Base-by-base conservation (phyloP, 2,888 invertebrate genomes). In the Drosophila niveifrons region DNA sequence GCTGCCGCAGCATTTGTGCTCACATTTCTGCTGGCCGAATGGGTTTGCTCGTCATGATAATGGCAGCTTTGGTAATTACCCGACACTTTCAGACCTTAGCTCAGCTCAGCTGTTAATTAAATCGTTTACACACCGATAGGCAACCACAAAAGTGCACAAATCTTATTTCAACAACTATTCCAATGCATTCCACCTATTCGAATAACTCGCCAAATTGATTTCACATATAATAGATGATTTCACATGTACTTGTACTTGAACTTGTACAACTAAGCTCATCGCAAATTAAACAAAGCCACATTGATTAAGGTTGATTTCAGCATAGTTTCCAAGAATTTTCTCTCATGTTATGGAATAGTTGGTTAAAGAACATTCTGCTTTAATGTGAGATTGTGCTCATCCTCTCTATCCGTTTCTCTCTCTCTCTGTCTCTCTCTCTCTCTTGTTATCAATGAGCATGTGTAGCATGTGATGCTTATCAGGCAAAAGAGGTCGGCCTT, bases 31-130 rank as follows among this genome's bases (percentile, higher is more conserved):
- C 63, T 66, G 59, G 59, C 57, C 52, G 52, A 61, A 66, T 69
- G 64, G 56, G 17, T 51, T 46, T 46, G 65, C 34, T 10, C 43
- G 61, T 59, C 64, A 74, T 70, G 80, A 70, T 56, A 71, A 76
- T 83, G 66, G 46, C 78, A 74, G 81, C 52, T 78, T 77, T 66
- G 15, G 53, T 88, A 82, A 82, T 82, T 88, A 82, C 66, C 72
- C 76, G 80, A 82, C 82, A 82, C 66, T 66, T 72, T 65, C 86
- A 79, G 73, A 67, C 63, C 68, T 66, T 31, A 63, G 59, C 39
- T 41, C 7, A 41, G 39, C 39, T 36, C 36, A 36, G 36, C 68
- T 70, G 69, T 68, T 85, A 75, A 78, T 82, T 82, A 85, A 88
- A 78, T 85, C 68, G 66, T 46, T 80, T 67, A 71, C 78, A 72